phyloP scores from a whole-genome alignment of 2,888 invertebrate genomes.

The Galerucella pusilla region DNA sequence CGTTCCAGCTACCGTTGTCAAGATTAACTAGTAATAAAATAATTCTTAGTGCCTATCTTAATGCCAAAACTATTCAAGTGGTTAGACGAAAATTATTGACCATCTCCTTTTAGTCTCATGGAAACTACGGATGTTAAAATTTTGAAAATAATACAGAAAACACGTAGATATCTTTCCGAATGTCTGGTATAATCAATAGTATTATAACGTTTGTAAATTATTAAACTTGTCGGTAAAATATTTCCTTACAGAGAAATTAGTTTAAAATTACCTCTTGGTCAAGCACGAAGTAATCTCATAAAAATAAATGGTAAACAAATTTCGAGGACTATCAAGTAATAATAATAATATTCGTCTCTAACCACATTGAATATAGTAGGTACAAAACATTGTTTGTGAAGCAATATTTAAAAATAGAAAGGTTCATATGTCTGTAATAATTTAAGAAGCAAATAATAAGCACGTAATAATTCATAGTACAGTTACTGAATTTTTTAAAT shows the following conservation, averaged over 20 bases:
- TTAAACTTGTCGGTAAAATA: neutral
- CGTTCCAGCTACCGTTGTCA: too few relatives aligned
- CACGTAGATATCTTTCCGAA: too few relatives aligned
- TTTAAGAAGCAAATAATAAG: conserved; percentile 17
- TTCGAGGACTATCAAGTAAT: neutral
- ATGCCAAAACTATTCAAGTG: too few relatives aligned
- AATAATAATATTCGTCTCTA: conserved; percentile 3
- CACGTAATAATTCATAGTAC: neutral
- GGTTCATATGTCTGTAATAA: conserved; percentile 19
- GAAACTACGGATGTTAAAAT: neutral
- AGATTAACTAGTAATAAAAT: too few relatives aligned
- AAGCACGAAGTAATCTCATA: neutral
- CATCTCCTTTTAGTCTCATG: too few relatives aligned
- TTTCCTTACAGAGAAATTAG: neutral
- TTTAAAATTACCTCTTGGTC: neutral
- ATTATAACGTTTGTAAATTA: too few relatives aligned
- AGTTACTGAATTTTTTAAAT: neutral
- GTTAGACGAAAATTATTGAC: too few relatives aligned
- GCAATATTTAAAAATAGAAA: conserved; percentile 36
- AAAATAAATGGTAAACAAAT: neutral
- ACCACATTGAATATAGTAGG: conserved; percentile 1
- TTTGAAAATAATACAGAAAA: too few relatives aligned
- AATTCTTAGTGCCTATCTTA: too few relatives aligned
- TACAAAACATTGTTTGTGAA: conserved; percentile 24
- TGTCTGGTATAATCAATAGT: too few relatives aligned